Evolutionary conservation across 1,140 invertebrate species (phyloP).

Genomic region (Diuraphis noxia): DNA sequence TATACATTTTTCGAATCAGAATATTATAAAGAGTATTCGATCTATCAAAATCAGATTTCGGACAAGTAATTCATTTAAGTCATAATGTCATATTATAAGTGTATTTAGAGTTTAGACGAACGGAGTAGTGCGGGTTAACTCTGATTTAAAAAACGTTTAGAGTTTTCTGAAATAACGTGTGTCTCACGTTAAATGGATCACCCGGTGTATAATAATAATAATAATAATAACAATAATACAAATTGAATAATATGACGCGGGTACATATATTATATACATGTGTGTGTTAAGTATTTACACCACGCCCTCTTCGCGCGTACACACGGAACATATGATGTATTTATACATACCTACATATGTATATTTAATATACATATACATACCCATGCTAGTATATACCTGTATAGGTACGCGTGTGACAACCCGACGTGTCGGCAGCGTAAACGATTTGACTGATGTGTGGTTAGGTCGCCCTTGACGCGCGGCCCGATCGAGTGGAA

Average conservation of each 20-base stretch:
- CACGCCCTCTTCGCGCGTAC: not conserved
- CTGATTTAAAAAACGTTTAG: not conserved
- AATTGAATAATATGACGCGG: not conserved
- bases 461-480: conserved; percentile 30
- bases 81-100: not conserved
- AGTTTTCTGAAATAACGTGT: not conserved
- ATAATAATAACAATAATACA: conserved; percentile 12
- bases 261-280: not conserved
- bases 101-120: not conserved
- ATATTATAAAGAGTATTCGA: not conserved
- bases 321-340: not conserved
- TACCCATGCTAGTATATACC: not conserved
- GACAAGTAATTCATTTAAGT: not conserved
- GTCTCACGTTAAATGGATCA: not conserved
- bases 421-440: not conserved
- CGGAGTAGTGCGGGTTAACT: not conserved
- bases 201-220: not conserved
- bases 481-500: not conserved
- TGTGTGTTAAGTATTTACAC: conserved; percentile 30
- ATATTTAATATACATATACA: not conserved
- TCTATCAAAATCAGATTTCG: not conserved
- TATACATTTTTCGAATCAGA: not conserved
- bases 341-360: not conserved
- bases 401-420: not conserved
- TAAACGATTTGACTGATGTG: conserved; percentile 11